Percentiles rank a stretch among this genome's conserved stretches.
phyloP scores from a whole-genome alignment of 2,888 invertebrate species.

The Parasteatoda lunata region DNA sequence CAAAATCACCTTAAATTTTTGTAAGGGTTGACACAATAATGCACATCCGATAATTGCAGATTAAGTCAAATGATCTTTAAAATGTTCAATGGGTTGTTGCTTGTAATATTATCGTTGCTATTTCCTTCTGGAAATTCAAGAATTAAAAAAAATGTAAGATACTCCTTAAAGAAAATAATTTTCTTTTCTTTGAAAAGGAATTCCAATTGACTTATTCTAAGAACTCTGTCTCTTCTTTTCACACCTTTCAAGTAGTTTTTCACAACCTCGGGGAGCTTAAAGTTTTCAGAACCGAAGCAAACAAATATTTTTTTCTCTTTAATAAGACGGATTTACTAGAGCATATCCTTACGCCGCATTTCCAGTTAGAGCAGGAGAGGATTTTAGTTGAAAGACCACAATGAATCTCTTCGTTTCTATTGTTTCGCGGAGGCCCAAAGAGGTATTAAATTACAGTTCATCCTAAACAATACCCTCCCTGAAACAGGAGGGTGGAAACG shows the following conservation, averaged over 20 bases:
- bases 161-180: not conserved
- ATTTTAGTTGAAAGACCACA: constrained; percentile 11
- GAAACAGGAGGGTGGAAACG: constrained; percentile 47
- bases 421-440: constrained; percentile 51
- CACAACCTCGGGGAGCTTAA: constrained; percentile 4
- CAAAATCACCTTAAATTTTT: no score
- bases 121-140: no score
- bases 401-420: constrained; percentile 45
- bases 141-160: no score
- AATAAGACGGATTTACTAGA: constrained; percentile 53
- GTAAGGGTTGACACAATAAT: no score
- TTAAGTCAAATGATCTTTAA: no score
- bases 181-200: not conserved
- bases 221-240: not conserved
- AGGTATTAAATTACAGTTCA: constrained; percentile 59
- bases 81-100: no score
- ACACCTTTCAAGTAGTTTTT: constrained; percentile 4
- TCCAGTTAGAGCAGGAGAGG: not conserved
- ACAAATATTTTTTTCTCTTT: constrained; percentile 42
- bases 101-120: no score
- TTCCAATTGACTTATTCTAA: constrained; percentile 1
- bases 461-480: constrained; percentile 44
- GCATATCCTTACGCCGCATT: constrained; percentile 5
- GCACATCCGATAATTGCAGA: no score
- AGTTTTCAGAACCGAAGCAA: constrained; percentile 37